Conservation (phyloP, 2,888 invertebrate species). For the Synergus laeviventris region DNA sequence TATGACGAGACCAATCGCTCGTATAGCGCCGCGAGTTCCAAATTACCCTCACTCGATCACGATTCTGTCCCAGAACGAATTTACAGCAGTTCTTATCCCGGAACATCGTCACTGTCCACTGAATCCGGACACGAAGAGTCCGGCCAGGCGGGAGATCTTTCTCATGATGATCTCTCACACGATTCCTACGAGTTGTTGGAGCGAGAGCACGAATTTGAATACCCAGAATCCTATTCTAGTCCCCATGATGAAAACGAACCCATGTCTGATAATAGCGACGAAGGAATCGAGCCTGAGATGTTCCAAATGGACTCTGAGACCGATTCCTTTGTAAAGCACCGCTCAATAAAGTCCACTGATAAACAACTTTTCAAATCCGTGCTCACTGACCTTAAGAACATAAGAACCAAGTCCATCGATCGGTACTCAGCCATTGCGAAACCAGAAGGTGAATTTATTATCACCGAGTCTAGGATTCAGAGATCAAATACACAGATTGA, state of each 20-base stretch:
- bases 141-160: conserved; percentile 82
- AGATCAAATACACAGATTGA: conserved; percentile 70
- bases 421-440: conserved; percentile 64
- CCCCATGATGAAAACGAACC: conserved; percentile 69
- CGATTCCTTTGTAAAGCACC: conserved; percentile 73
- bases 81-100: conserved; percentile 92
- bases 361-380: conserved; percentile 69
- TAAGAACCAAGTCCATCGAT: conserved; percentile 64
- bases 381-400: conserved; percentile 67
- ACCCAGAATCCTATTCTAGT: conserved; percentile 73
- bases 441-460: conserved; percentile 59
- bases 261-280: conserved; percentile 71
- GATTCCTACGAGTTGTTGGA: conserved; percentile 92
- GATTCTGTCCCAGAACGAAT: conserved; percentile 84
- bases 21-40: conserved; percentile 81
- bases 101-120: conserved; percentile 83
- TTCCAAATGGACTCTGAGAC: conserved; percentile 82
- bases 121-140: conserved; percentile 80
- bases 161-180: conserved; percentile 91
- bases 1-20: conserved; percentile 84
- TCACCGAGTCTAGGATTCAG: conserved; percentile 71
- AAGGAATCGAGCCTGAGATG: conserved; percentile 83
- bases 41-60: conserved; percentile 81
- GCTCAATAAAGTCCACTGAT: conserved; percentile 66
- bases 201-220: conserved; percentile 77